Evolutionary conservation across 30 jellyfish, hydroid and myxozoan genomes (phyloP).

Genomic region (Pseudorhiza aurosa): DNA sequence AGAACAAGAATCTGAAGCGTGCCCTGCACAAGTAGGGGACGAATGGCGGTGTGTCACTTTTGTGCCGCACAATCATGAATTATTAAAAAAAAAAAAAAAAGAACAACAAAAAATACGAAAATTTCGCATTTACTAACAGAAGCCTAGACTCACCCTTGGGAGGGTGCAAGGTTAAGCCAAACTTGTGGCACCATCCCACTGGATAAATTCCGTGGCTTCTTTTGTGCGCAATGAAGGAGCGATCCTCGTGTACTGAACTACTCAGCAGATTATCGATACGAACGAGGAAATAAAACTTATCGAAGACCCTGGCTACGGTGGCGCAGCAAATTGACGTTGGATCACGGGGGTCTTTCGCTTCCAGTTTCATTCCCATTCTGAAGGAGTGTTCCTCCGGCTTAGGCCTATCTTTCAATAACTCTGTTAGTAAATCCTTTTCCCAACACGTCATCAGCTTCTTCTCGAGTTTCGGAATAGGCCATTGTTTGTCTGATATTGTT

Average conservation of each 20-base stretch:
- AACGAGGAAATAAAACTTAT: slow-evolving; percentile 74
- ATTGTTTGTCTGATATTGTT: slow-evolving; percentile 53
- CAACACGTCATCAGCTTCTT: slow-evolving; percentile 60
- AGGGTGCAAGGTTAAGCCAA: slow-evolving; percentile 72
- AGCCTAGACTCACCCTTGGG: slow-evolving; percentile 88
- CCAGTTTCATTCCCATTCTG: slow-evolving; percentile 92
- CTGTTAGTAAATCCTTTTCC: slow-evolving; percentile 61
- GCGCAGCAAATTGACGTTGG: slow-evolving; percentile 92
- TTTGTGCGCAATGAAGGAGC: slow-evolving; percentile 86
- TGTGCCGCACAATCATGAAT: too few species aligned
- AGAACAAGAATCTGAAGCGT: too few species aligned
- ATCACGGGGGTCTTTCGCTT: slow-evolving; percentile 92
- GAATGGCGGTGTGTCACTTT: too few species aligned
- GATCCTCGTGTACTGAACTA: slow-evolving; percentile 77
- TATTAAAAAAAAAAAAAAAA: too few species aligned
- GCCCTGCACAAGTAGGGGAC: too few species aligned
- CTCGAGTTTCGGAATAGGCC: slow-evolving; percentile 73
- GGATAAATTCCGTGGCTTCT: slow-evolving; percentile 85
- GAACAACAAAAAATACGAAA: too few species aligned
- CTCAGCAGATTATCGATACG: slow-evolving; percentile 88
- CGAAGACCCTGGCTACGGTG: slow-evolving; percentile 90
- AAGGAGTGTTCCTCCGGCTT: slow-evolving; percentile 58
- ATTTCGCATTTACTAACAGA: too few species aligned
- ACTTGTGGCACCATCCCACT: slow-evolving; percentile 91
- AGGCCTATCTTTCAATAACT: slow-evolving; percentile 59